Conservation (phyloP, 2,113 vertebrate genomes). For the Cyprinus carpio region DNA sequence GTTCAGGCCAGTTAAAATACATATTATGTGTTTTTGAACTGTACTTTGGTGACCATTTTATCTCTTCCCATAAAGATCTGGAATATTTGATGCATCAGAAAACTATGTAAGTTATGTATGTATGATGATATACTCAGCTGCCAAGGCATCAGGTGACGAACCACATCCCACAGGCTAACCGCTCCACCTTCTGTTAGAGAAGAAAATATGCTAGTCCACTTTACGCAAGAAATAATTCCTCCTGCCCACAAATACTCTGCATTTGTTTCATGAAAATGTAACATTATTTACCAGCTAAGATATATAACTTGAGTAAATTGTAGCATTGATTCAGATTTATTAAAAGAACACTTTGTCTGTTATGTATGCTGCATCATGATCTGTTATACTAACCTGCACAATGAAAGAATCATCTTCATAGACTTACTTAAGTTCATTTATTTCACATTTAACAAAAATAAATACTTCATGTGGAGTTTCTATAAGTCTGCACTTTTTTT, state of each 20-base stretch:
- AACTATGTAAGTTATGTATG: background rate
- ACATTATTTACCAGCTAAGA: background rate
- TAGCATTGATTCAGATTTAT: background rate
- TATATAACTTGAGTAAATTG: background rate
- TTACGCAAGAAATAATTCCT: background rate
- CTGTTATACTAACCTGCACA: background rate
- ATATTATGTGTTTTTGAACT: background rate
- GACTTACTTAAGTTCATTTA: background rate
- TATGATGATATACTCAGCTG: background rate
- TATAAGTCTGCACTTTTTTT: background rate
- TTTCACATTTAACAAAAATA: background rate
- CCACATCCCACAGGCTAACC: background rate
- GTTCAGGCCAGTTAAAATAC: too few relatives aligned
- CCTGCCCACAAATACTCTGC: too few relatives aligned
- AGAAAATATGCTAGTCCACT: background rate
- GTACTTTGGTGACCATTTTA: background rate
- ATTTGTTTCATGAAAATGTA: background rate
- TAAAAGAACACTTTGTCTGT: background rate
- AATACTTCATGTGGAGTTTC: background rate
- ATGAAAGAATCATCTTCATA: background rate
- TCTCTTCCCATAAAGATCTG: background rate
- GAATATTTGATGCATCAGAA: background rate
- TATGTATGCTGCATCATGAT: background rate
- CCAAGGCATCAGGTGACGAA: background rate
- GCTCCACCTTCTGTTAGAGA: slow-evolving; percentile 52